Conservation (phyloP, 2,113 vertebrate genomes). For the Macheiramphus alcinus region DNA sequence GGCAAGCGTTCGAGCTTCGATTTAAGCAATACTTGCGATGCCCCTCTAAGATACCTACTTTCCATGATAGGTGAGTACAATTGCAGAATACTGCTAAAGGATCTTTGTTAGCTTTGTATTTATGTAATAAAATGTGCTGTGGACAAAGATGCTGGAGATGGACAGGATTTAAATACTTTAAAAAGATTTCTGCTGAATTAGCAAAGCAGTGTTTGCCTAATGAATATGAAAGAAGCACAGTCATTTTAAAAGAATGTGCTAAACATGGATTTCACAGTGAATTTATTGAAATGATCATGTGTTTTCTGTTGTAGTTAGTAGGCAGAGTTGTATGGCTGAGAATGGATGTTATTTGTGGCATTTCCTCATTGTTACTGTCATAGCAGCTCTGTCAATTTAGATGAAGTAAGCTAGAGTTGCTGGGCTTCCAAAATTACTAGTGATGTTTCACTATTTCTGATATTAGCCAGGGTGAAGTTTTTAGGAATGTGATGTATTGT, state of each 20-base stretch:
- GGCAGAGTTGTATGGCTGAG: not conserved
- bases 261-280: not conserved
- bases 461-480: not conserved
- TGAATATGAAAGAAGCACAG: not conserved
- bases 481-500: not conserved
- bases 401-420: not conserved
- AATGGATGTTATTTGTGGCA: not conserved
- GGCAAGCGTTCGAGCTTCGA: slow-evolving; percentile 96
- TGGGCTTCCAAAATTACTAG: not conserved
- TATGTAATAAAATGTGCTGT: not conserved
- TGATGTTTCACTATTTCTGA: not conserved
- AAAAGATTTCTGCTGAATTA: not conserved
- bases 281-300: not conserved
- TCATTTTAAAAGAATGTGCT: not conserved
- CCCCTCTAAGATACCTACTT: slow-evolving; percentile 84
- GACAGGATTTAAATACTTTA: not conserved
- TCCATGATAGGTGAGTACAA: slow-evolving; percentile 85
- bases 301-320: not conserved
- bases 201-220: not conserved
- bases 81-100: not conserved
- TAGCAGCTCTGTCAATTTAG: not conserved
- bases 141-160: not conserved
- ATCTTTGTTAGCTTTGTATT: not conserved
- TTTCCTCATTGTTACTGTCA: not conserved
- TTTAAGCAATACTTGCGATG: slow-evolving; percentile 96